Evolutionary conservation across 2,888 invertebrate species (phyloP), one percentile per base, ranked within the genome.

Genomic region (Callosobruchus maculatus): DNA sequence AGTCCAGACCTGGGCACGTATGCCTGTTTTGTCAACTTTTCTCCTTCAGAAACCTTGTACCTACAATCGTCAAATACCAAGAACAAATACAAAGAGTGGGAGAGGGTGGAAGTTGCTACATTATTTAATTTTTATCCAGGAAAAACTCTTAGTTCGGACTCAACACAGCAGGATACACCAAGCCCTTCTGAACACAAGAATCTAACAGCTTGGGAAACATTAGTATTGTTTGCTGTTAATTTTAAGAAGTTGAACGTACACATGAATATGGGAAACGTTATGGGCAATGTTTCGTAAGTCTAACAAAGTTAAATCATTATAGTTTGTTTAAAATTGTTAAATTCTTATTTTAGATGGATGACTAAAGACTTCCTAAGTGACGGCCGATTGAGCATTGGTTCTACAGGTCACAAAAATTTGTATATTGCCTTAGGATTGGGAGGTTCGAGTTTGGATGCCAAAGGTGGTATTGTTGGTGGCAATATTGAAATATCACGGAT

Each of bases 221-320:
- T 98, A 72, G 98, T 99, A 2, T 89, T 99, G 74, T 97, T 98
- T 88, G 97, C 97, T 0, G 94, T 99, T 68, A 98, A 98, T 89
- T 97, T 99, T 86, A 97, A 97, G 70, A 93, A 95, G 82, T 90
- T 99, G 72, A 98, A 98, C 86, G 96, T 99, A 13, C 96, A 97
- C 85, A 98, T 99, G 94, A 99, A 99, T 87, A 99, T 99, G 97
- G 98, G 98, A 68, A 99, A 99, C 85, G 98, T 99, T 0, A 99
- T 99, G 97, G 99, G 99, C 20, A 98, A 98, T 85, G 98, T 98
- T 75, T 92, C 92, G 92, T 83, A 79, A 79, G 81, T 79, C n/a
- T 9, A 67, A 67, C 67, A 67, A 21, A 20, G 3, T 67, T 4
- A 3, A 9, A 20, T 20, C 9, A 67, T 67, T 21, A 67, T 67